These are phyloP conservation scores for Ammodramus savannarum DNA, from an alignment of 2,113 vertebrate species.

Conservation along the genomic window DNA sequence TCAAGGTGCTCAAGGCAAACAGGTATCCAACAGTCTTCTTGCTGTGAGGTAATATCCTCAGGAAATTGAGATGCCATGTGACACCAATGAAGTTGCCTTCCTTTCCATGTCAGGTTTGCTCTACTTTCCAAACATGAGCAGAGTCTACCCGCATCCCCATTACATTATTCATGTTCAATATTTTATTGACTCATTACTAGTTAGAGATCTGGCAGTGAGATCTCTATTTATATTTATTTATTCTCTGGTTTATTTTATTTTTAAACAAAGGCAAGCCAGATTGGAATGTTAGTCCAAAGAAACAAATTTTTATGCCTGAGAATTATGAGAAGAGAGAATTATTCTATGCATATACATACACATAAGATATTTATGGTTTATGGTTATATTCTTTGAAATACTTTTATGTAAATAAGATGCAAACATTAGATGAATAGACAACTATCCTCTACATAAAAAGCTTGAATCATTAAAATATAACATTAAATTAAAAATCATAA, in stretches of 20 bases:
- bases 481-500: not conserved
- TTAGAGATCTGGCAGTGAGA: not conserved
- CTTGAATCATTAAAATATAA: not conserved
- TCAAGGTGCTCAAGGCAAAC: not conserved
- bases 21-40: not conserved
- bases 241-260: not conserved
- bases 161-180: no score
- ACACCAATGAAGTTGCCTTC: not conserved
- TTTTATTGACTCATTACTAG: not conserved
- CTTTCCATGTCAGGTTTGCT: not conserved
- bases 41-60: not conserved
- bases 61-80: not conserved
- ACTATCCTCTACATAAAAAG: not conserved
- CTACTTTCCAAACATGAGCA: not conserved
- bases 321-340: not conserved
- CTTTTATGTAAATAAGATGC: not conserved
- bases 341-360: not conserved
- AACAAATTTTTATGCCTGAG: not conserved
- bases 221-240: no score
- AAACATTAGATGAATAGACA: not conserved
- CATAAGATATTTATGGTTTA: not conserved
- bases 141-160: not conserved
- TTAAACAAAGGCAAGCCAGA: not conserved
- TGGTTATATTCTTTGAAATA: not conserved
- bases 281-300: not conserved